Percentiles rank a stretch among this genome's conserved stretches.
Conservation (phyloP, 2,888 invertebrate species). For the Agonopterix arenella region DNA sequence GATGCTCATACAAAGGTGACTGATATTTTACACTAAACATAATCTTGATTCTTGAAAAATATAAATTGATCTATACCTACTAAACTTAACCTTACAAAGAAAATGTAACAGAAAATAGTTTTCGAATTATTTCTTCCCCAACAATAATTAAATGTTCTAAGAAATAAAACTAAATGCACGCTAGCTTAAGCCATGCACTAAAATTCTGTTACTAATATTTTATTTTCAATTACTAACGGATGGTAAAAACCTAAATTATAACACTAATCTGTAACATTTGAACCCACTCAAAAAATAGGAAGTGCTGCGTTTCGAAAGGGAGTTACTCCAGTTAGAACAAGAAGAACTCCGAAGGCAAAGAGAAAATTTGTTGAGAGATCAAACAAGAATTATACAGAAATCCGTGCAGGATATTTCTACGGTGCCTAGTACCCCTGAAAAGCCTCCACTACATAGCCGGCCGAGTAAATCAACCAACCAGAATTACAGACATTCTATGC, state of each 20-base stretch:
- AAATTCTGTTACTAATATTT: conserved; percentile 20
- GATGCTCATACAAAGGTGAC: conserved; percentile 71
- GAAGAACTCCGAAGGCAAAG: conserved; percentile 86
- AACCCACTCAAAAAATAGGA: conserved; percentile 59
- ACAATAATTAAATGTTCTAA: not conserved
- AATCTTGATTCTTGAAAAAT: not conserved
- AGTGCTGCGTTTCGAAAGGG: conserved; percentile 86
- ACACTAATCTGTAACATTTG: conserved; percentile 2
- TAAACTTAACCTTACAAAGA: not conserved
- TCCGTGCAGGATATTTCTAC: conserved; percentile 80
- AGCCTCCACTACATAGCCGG: conserved; percentile 40
- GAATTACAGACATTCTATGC: conserved; percentile 69
- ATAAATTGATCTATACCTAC: not conserved
- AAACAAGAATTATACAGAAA: conserved; percentile 76
- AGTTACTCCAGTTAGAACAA: conserved; percentile 85
- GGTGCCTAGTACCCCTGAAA: conserved; percentile 45
- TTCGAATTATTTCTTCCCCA: no score
- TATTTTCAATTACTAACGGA: conserved; percentile 3
- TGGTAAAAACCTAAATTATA: conserved; percentile 7
- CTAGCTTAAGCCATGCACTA: conserved; percentile 32
- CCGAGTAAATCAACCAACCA: conserved; percentile 27
- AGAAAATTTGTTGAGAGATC: conserved; percentile 82
- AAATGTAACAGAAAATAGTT: conserved; percentile 12
- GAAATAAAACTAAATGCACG: conserved; percentile 24
- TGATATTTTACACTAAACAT: conserved; percentile 25